These are phyloP conservation scores for Orthonychiurus folsomi DNA, from an alignment of 2,888 invertebrate genomes.

Conservation along the genomic window DNA sequence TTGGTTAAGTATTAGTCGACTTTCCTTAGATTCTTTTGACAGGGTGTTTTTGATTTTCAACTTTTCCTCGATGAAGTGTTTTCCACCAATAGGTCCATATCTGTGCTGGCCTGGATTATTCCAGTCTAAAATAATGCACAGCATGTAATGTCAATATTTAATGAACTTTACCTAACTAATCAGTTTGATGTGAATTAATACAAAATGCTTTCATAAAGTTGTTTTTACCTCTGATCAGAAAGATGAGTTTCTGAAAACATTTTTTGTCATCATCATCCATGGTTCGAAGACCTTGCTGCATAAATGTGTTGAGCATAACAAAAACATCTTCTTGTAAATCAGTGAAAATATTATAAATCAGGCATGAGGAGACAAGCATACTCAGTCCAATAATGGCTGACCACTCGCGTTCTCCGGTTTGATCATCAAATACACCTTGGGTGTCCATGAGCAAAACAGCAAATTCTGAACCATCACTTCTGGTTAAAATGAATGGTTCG, in stretches of 20 bases:
- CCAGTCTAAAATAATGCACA: no score
- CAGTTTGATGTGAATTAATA: no score
- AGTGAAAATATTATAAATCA: conserved; percentile 27
- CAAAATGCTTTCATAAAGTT: conserved; percentile 56
- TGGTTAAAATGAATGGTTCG: no score
- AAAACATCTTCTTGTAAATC: conserved; percentile 26
- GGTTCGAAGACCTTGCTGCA: conserved; percentile 24
- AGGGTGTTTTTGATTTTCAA: no score
- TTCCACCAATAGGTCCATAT: no score
- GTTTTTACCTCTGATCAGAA: conserved; percentile 34
- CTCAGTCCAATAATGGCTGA: conserved; percentile 26
- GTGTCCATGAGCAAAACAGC: conserved; percentile 31
- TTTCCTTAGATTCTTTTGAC: no score
- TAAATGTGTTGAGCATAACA: conserved; percentile 22
- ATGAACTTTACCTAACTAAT: no score
- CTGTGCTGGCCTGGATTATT: no score
- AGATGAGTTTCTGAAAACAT: conserved; percentile 35
- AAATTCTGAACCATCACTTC: no score
- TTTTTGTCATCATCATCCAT: conserved; percentile 45
- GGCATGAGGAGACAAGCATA: conserved; percentile 22
- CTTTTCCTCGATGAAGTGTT: no score
- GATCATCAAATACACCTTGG: conserved; percentile 33
- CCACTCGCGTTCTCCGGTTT: conserved; percentile 20
- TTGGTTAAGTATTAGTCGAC: no score
- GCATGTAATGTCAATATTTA: no score